These are phyloP conservation scores for Listronotus oregonensis DNA, from an alignment of 1,140 invertebrate species.

Conservation along the genomic window DNA sequence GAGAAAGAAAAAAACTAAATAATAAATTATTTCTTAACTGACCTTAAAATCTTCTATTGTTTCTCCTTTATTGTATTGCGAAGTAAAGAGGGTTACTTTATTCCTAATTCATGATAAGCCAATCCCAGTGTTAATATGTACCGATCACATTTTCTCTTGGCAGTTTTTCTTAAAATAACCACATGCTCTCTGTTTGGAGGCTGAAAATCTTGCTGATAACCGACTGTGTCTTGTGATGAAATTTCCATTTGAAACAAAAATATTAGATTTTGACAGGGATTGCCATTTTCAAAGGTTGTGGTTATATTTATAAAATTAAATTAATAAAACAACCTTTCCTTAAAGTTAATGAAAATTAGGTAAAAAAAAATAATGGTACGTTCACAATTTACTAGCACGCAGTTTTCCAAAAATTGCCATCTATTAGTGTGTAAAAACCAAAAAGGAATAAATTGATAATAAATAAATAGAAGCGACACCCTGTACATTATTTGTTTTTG, in stretches of 20 bases:
- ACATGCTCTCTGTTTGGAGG: conserved; percentile 15
- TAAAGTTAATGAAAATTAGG: too few species aligned
- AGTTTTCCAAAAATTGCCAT: too few species aligned
- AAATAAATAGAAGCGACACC: too few species aligned
- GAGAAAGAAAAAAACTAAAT: too few species aligned
- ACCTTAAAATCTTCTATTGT: conserved; percentile 43
- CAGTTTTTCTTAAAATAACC: conserved; percentile 45
- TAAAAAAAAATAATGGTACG: too few species aligned
- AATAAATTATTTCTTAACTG: conserved; percentile 11
- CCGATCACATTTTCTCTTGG: conserved; percentile 43
- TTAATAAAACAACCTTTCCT: too few species aligned
- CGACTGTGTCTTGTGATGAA: neutral
- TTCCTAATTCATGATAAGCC: conserved; percentile 42
- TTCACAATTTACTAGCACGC: too few species aligned
- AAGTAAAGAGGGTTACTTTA: conserved; percentile 44
- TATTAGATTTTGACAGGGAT: neutral
- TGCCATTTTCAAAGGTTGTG: neutral
- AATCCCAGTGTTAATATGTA: conserved; percentile 47
- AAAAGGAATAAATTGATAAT: too few species aligned
- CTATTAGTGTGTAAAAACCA: too few species aligned
- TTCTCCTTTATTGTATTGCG: conserved; percentile 40
- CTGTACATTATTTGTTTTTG: too few species aligned
- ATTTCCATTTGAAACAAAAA: conserved; percentile 22
- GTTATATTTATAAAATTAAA: neutral
- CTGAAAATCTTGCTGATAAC: neutral